Evolutionary conservation across 1,140 invertebrate genomes (phyloP), one percentile per base, ranked within the genome.

Genomic region (Heterodera schachtii): DNA sequence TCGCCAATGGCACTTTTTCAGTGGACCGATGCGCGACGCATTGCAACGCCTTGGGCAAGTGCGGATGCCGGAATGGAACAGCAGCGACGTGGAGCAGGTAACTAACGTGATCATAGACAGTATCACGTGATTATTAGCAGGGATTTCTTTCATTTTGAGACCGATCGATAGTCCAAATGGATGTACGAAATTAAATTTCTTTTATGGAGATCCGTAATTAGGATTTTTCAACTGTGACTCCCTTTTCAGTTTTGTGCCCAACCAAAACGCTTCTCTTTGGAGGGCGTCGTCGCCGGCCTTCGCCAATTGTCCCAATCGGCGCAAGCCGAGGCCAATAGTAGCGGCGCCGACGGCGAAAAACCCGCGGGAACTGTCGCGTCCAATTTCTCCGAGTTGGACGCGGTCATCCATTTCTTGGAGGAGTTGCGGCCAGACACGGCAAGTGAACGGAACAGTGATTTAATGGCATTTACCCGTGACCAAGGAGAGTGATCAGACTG

Each of bases 1-100:
- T 8, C 57, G 66, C 13, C n/a, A 71, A 78, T 69, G 77, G 77
- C 66, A 69, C 70, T 69, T 64, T 13, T 78, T 78, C 70, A 49
- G 57, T 31, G 47, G 13, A 13, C 64, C 52, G 41, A 78, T 78
- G 77, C 77, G 77, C 47, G 21, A 16, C 21, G 77, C 64, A 46
- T n/a, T 78, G 47, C 21, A 78, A 69, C 64, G 70, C 66, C 70
- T 67, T 4, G 77, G 77, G 31, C 21, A 64, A 64, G 31, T 78
- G 31, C 64, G 46, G n/a, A 41, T 78, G 70, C 77, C 77, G 47
- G 57, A 78, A 49, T 78, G 77, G 77, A 78, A 78, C 16, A 21
- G 21, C 8, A 41, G 31, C 8, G 69, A 3, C 47, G 70, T 69
- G 66, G 47, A 69, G 57, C 57, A 64, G 57, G 57, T 64, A 4